Conservation (phyloP, 30 jellyfish, hydroid and myxozoan genomes). For the Hydractinia symbiolongicarpus region DNA sequence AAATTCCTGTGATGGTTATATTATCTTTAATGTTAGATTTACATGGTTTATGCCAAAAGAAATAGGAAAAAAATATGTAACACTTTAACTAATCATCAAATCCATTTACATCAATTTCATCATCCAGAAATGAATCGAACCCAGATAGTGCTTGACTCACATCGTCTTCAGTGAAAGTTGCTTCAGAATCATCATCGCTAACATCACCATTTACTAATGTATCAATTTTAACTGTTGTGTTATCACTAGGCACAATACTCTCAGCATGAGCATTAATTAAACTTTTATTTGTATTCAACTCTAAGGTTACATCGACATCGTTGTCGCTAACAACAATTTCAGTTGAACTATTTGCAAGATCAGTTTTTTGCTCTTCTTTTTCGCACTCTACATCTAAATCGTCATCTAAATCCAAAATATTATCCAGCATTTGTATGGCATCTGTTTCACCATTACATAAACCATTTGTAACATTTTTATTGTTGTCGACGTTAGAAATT, state of each 20-base stretch:
- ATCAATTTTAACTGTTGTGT: not conserved
- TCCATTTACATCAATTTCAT: conserved; percentile 2
- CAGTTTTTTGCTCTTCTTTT: conserved; percentile 1
- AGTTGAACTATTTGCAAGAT: not conserved
- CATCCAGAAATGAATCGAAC: conserved; percentile 14
- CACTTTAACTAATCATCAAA: not conserved
- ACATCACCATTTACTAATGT: not conserved
- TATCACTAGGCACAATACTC: not conserved
- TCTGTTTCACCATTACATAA: not conserved
- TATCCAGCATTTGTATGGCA: conserved; percentile 6
- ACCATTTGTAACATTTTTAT: no score
- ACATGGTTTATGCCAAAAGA: not conserved
- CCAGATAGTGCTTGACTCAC: conserved; percentile 9
- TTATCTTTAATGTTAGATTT: no score
- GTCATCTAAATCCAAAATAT: conserved; percentile 7
- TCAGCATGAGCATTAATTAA: not conserved
- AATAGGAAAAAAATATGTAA: not conserved
- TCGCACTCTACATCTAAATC: not conserved
- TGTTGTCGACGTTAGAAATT: no score
- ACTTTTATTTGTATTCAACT: not conserved
- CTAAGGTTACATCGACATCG: not conserved
- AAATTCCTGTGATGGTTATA: no score
- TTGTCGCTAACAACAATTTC: not conserved
- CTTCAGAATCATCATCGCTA: conserved; percentile 26
- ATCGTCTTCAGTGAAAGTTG: conserved; percentile 20